These are phyloP conservation scores for Erythrolamprus reginae DNA, from an alignment of 2,113 vertebrate species.

Conservation along the genomic window DNA sequence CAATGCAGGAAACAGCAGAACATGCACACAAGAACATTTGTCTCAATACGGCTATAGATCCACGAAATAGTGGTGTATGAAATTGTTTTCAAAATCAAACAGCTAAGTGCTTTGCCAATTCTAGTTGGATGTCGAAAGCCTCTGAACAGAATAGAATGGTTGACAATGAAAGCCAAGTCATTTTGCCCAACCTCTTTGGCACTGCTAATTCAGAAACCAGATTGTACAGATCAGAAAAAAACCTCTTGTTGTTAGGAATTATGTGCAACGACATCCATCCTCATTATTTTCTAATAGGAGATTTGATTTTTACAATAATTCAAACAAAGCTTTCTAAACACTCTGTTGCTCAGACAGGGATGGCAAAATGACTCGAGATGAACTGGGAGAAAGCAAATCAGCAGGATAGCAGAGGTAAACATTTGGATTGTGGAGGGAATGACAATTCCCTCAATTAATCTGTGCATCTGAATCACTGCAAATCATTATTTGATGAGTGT, in stretches of 20 bases:
- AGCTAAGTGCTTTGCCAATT: neutral
- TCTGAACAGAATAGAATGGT: neutral
- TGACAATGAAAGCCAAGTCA: neutral
- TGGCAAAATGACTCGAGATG: neutral
- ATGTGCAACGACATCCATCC: neutral
- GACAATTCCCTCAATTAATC: neutral
- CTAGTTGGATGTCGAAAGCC: neutral
- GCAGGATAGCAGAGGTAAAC: neutral
- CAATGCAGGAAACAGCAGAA: neutral
- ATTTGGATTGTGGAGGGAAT: neutral
- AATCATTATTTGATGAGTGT: neutral
- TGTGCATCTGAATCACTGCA: neutral
- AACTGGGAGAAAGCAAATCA: neutral
- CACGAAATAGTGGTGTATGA: neutral
- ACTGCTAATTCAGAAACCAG: neutral
- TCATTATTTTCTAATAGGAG: neutral
- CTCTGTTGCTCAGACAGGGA: neutral
- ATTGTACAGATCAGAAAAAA: neutral
- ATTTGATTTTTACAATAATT: neutral
- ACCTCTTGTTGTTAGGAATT: neutral
- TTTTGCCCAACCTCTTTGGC: neutral
- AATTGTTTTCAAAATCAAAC: neutral
- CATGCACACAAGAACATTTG: neutral
- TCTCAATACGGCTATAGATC: neutral
- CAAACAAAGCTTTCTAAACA: neutral